phyloP scores from a whole-genome alignment of 2,888 invertebrate species.

The Scaptomyza tumidula region DNA sequence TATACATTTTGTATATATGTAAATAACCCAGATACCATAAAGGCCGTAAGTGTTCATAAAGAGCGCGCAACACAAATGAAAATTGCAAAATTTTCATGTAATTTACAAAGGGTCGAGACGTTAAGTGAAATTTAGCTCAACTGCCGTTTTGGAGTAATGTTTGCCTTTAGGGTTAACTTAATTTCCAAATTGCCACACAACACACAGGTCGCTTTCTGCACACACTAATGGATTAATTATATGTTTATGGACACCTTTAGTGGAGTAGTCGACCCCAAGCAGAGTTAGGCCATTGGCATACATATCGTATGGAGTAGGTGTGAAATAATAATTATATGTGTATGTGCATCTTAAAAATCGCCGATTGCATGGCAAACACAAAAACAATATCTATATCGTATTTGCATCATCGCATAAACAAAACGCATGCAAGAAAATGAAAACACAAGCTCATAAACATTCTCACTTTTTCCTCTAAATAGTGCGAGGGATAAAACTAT shows the following conservation, averaged over 20 bases:
- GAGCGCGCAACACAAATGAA: slow-evolving; percentile 50
- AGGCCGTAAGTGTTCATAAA: slow-evolving; percentile 45
- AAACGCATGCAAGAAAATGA: slow-evolving; percentile 28
- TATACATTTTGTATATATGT: not conserved
- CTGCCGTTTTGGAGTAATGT: not conserved
- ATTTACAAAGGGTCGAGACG: slow-evolving; percentile 51
- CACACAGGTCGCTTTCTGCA: slow-evolving; percentile 75
- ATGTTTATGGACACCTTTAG: slow-evolving; percentile 23
- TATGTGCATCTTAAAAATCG: not conserved
- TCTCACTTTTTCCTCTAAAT: slow-evolving; percentile 27
- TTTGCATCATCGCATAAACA: slow-evolving; percentile 49
- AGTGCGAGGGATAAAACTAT: slow-evolving; percentile 45
- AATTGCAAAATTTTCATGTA: slow-evolving; percentile 70
- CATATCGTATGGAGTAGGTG: slow-evolving; percentile 14
- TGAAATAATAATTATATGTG: slow-evolving; percentile 11
- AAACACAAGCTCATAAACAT: slow-evolving; percentile 56
- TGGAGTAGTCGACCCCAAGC: slow-evolving; percentile 19
- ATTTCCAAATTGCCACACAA: slow-evolving; percentile 24
- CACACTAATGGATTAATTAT: slow-evolving; percentile 69
- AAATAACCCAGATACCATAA: slow-evolving; percentile 54
- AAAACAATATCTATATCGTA: slow-evolving; percentile 13
- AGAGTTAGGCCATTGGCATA: slow-evolving; percentile 19
- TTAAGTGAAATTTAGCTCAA: slow-evolving; percentile 61
- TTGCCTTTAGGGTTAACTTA: not conserved
- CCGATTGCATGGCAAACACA: no score